These are phyloP conservation scores for Drosophila multiciliata DNA, from an alignment of 2,888 invertebrate species.

Conservation along the genomic window DNA sequence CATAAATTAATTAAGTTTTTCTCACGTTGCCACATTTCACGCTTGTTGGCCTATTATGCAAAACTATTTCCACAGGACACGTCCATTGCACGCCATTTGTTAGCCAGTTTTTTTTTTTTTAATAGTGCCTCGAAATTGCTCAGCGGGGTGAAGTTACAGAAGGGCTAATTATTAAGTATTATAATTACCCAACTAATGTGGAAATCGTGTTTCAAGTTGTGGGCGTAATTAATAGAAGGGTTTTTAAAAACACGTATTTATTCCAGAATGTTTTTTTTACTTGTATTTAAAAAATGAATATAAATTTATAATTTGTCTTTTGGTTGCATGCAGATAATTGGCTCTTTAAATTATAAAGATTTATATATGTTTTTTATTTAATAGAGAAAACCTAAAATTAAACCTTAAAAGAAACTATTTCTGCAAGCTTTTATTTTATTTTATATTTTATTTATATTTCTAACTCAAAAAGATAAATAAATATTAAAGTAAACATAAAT, in stretches of 20 bases:
- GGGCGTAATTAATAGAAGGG: not conserved
- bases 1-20: constrained; percentile 79
- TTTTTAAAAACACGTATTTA: not conserved
- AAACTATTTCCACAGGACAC: constrained; percentile 56
- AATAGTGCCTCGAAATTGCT: constrained; percentile 16
- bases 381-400: not conserved
- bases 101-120: constrained; percentile 7
- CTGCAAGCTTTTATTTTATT: too few relatives aligned
- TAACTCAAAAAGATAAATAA: not conserved
- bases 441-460: too few relatives aligned
- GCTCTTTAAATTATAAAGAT: not conserved
- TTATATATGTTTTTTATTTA: not conserved
- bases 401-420: too few relatives aligned
- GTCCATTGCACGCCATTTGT: not conserved
- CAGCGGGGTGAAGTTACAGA: constrained; percentile 28
- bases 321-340: not conserved
- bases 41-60: constrained; percentile 60
- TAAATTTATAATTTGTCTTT: not conserved
- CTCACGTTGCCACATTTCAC: constrained; percentile 54
- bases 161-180: constrained; percentile 2
- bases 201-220: constrained; percentile 30
- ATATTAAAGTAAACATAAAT: not conserved
- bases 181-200: constrained; percentile 29
- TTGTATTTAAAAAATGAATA: not conserved
- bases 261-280: not conserved